A percentile compares a stretch with the other conserved stretches of the same genome.
These are phyloP conservation scores for Coreius guichenoti DNA, from an alignment of 2,797 vertebrate species.

Conservation along the genomic window DNA sequence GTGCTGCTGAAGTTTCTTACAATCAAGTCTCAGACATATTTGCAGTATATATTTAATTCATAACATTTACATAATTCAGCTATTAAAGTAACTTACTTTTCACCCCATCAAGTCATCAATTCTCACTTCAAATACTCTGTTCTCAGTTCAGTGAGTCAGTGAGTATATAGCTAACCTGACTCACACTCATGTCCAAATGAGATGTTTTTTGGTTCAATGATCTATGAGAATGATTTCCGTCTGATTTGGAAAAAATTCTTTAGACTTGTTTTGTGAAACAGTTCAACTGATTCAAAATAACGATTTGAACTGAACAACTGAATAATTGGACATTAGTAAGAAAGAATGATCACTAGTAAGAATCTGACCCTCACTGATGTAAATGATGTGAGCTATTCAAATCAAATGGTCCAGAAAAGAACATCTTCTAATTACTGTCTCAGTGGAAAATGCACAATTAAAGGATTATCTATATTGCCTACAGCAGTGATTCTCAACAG, in stretches of 20 bases:
- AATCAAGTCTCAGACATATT: not conserved
- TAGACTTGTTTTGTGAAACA: not conserved
- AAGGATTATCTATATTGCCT: not conserved
- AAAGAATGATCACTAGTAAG: not conserved
- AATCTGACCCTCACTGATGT: not conserved
- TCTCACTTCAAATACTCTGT: not conserved
- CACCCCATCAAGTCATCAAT: not conserved
- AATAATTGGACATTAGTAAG: not conserved
- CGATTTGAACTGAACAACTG: not conserved
- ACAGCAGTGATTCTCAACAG: not conserved
- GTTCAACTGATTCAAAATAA: not conserved
- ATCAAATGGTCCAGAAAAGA: slow-evolving; percentile 5
- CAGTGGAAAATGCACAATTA: slow-evolving; percentile 17
- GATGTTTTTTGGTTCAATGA: not conserved
- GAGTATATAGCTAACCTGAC: not conserved
- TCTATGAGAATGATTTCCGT: not conserved
- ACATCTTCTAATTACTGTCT: not conserved
- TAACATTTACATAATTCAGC: not conserved
- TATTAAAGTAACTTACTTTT: not conserved
- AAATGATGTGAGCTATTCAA: not conserved
- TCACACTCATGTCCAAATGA: not conserved
- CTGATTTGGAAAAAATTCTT: slow-evolving; percentile 8
- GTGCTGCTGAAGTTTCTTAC: not conserved
- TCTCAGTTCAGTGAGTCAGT: not conserved
- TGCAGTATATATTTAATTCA: not conserved